A percentile compares a stretch with the other conserved stretches of the same genome.
These are phyloP conservation scores for Enoplosus armatus DNA, from an alignment of 2,797 vertebrate genomes.

Conservation along the genomic window DNA sequence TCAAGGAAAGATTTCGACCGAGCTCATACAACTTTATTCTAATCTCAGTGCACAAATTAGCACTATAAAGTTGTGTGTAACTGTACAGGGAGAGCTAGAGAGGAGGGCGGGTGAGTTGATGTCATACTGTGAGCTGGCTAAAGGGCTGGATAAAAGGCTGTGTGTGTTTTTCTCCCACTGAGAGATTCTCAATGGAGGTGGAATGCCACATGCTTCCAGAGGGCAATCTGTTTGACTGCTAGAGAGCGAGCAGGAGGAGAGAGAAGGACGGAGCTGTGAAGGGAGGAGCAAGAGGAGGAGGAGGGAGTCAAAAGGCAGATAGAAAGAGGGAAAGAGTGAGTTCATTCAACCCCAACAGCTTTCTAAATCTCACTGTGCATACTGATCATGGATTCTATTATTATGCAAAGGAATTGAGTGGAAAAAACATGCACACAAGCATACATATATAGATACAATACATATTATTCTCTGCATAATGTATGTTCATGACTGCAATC, in stretches of 20 bases:
- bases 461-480: no score
- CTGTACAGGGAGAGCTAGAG: slow-evolving; percentile 8
- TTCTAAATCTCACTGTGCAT: slow-evolving; percentile 42
- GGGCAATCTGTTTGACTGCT: slow-evolving; percentile 61
- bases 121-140: slow-evolving; percentile 61
- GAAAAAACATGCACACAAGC: neutral
- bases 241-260: slow-evolving; percentile 33
- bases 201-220: slow-evolving; percentile 70
- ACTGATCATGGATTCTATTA: slow-evolving; percentile 41
- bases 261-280: slow-evolving; percentile 44
- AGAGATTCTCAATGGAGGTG: slow-evolving; percentile 74
- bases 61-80: slow-evolving; percentile 45
- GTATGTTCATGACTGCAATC: no score
- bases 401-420: slow-evolving; percentile 15
- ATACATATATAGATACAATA: neutral
- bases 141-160: slow-evolving; percentile 61
- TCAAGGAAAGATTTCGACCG: slow-evolving; percentile 2
- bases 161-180: slow-evolving; percentile 61
- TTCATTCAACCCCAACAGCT: slow-evolving; percentile 43
- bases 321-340: slow-evolving; percentile 45
- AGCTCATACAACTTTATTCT: slow-evolving; percentile 36
- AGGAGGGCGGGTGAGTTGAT: slow-evolving; percentile 34
- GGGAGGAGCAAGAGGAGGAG: slow-evolving; percentile 8
- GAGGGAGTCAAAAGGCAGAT: slow-evolving; percentile 35
- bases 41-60: slow-evolving; percentile 40